Evolutionary conservation across 2,797 vertebrate genomes (phyloP), one percentile per base, ranked within the genome.

Genomic region (Lepus townsendii): DNA sequence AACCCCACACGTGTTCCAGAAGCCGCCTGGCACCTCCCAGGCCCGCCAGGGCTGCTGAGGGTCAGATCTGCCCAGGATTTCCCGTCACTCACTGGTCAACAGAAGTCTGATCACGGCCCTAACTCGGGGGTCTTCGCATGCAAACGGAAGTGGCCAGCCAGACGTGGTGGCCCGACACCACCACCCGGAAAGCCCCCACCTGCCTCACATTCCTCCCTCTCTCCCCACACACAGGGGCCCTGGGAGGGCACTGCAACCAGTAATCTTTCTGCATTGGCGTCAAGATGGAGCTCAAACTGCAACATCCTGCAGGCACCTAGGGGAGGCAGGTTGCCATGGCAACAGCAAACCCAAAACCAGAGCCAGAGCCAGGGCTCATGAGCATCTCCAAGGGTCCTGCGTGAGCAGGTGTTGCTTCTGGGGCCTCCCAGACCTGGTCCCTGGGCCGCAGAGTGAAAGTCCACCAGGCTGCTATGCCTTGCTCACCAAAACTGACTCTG

Each of bases 281-380:
- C 73, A 82, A n/a, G 30, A 38, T 5, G 22, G 30, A 75, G 50
- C 10, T 26, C 66, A 35, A 26, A 30, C 30, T 2, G n/a, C 16
- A 38, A 66, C 47, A 38, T 7, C 2, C 30, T 60, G 4, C 7
- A 0, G 7, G 85, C 7, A 17, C 19, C 32, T 35, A 0, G 0
- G 8, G 3, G 5, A 54, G 27, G 62, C 0, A 27, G 38, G n/a
- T 4, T 27, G 90, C 79, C 30, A 3, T 4, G 57, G 24, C 82
- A 91, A 47, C 19, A 11, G 3, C 11, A 52, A 20, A 57, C 24
- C 42, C 60, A 30, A 47, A 65, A 42, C 32, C 20, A 11, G 10
- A 35, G 65, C 63, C 27, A 27, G 16, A 13, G 54, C n/a, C 38
- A n/a, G 27, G 72, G 2, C 26, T 54, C 32, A 19, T 30, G 24